Base-by-base conservation (phyloP, 2,888 invertebrate species). In the Zhuqinia jingwanae region DNA sequence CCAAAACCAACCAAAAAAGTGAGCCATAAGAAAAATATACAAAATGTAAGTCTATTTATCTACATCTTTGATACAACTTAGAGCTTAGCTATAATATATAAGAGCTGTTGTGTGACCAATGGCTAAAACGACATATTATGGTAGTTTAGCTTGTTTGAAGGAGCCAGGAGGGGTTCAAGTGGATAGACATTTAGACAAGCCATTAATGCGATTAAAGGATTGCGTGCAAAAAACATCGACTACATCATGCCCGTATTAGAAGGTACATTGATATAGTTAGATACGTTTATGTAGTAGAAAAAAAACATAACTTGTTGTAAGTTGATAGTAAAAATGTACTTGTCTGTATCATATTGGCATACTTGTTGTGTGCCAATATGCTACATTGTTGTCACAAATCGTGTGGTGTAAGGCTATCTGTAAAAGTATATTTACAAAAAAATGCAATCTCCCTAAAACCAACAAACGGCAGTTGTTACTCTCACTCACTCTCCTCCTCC, bases 141-240 rank as follows among this genome's bases (percentile, higher is more conserved):
- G 17, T 68, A 22, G 11, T 68, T 68, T 68, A 3, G 30, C 36
- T 3, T 20, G 42, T 53, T 73, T 30, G 73, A 22, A n/a, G 27
- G 50, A 27, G 25, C 17, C 20, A 25, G 27, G 70, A 63, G 70
- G 78, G 82, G 77, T 47, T 85, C 68, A 63, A 77, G 77, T 83
- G 83, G 82, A 82, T 85, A 78, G 88, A 89, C 82, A 85, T 78
- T 78, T 85, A 78, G 88, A 89, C 82, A 85, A 87, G 78, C 89
- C 87, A 88, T 89, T 90, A 90, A 90, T 90, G 86, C 90, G 90
- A 90, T 90, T 90, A 90, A 89, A 87, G 90, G 87, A 90, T 90
- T 88, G 88, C 89, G 88, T 90, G 89, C 85, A 85, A 88, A n/a
- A 82, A 76, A 76, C 76, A 45, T 76, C 36, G 22, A 30, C 76